phyloP scores from a whole-genome alignment of 2,888 invertebrate species.

The Nomada ruficornis region DNA sequence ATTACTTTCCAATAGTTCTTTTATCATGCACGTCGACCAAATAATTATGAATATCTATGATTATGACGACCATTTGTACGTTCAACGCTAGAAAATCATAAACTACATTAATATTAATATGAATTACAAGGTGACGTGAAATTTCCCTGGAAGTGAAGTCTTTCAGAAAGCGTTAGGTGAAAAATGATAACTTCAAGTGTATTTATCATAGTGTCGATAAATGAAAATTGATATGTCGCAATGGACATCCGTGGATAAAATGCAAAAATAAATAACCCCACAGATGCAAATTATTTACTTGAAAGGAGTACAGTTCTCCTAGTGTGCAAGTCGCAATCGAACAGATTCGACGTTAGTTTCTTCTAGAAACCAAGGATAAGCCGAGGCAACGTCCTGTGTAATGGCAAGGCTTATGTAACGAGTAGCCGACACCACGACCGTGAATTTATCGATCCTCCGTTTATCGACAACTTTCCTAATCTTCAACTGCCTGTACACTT shows the following conservation, averaged over 20 bases:
- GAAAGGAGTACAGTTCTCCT: background rate
- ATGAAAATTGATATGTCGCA: background rate
- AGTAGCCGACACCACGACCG: conserved; percentile 60
- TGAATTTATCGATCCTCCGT: conserved; percentile 74
- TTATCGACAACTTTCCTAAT: conserved; percentile 52
- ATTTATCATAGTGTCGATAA: background rate
- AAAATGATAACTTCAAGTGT: background rate
- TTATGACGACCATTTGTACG: too few species aligned
- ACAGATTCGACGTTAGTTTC: conserved; percentile 26
- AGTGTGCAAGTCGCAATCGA: background rate
- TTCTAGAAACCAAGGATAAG: conserved; percentile 66
- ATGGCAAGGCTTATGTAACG: conserved; percentile 65
- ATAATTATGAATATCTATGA: background rate
- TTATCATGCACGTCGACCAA: background rate
- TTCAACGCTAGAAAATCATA: too few species aligned
- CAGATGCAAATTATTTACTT: background rate
- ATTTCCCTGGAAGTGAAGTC: background rate
- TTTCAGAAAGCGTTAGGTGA: background rate
- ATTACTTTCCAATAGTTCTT: background rate
- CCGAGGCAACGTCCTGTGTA: conserved; percentile 70
- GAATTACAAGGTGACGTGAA: background rate
- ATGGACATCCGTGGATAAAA: background rate
- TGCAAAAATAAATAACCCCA: background rate
- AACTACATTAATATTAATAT: too few species aligned
- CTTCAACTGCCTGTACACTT: conserved; percentile 21